phyloP scores from a whole-genome alignment of 1,140 invertebrate genomes.

The Geopemphigus sp. region DNA sequence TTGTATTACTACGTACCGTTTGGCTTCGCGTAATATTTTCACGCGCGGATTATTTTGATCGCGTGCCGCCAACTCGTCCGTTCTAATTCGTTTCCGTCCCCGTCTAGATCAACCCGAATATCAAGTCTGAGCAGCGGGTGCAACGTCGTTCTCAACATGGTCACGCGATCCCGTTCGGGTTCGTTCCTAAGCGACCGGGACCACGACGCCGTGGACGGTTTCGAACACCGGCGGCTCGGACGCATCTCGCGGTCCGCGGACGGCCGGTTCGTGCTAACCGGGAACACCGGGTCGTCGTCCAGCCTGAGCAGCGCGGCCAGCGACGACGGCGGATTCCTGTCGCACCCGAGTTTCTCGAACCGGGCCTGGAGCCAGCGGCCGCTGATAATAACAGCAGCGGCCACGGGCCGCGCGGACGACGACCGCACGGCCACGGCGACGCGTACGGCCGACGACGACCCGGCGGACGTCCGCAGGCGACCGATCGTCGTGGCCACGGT shows the following conservation, averaged over 20 bases:
- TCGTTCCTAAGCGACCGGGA: not conserved
- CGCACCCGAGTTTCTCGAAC: slow-evolving; percentile 53
- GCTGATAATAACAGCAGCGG: no score
- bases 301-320: slow-evolving; percentile 72
- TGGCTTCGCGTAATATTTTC: no score
- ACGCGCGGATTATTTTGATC: no score
- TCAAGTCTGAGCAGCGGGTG: slow-evolving; percentile 67
- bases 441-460: slow-evolving; percentile 63
- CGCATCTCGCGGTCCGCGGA: slow-evolving; percentile 71
- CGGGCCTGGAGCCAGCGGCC: slow-evolving; percentile 33
- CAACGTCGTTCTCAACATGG: slow-evolving; percentile 49
- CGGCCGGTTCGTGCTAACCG: slow-evolving; percentile 69
- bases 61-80: no score
- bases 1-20: no score
- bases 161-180: slow-evolving; percentile 36
- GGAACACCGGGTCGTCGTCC: slow-evolving; percentile 57
- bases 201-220: slow-evolving; percentile 53
- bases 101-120: slow-evolving; percentile 86
- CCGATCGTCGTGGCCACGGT: slow-evolving; percentile 54
- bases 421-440: slow-evolving; percentile 62
- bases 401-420: no score
- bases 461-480: slow-evolving; percentile 57
- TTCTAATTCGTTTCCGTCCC: no score
- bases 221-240: slow-evolving; percentile 55
- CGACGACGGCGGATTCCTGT: slow-evolving; percentile 79